Percentiles rank a stretch among this genome's conserved stretches.
These are phyloP conservation scores for Heterodera schachtii DNA, from an alignment of 1,140 invertebrate species.

Conservation along the genomic window DNA sequence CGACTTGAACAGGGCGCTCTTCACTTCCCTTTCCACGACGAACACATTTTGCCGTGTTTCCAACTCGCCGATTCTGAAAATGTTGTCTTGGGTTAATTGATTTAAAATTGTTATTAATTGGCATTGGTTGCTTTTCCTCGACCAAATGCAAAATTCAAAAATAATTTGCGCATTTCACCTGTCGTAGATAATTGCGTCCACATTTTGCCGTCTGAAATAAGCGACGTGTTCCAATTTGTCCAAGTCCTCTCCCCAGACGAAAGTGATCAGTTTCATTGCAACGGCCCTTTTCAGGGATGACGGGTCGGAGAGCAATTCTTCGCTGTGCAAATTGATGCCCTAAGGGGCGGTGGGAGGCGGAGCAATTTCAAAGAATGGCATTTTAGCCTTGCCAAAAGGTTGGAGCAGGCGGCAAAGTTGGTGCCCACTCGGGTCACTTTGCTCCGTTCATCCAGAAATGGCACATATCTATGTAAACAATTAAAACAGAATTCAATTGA, in stretches of 20 bases:
- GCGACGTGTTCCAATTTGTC: slow-evolving; percentile 52
- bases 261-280: slow-evolving; percentile 53
- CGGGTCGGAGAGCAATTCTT: slow-evolving; percentile 51
- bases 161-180: slow-evolving; percentile 18
- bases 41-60: slow-evolving; percentile 44
- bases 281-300: slow-evolving; percentile 52
- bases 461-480: slow-evolving; percentile 9
- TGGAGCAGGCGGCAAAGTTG: slow-evolving; percentile 56
- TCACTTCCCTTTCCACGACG: slow-evolving; percentile 36
- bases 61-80: slow-evolving; percentile 44
- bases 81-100: neutral
- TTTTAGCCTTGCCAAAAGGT: slow-evolving; percentile 48
- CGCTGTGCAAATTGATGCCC: slow-evolving; percentile 62
- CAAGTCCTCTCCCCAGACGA: slow-evolving; percentile 64
- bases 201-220: slow-evolving; percentile 59
- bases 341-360: slow-evolving; percentile 25
- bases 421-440: slow-evolving; percentile 61
- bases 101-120: too few species aligned
- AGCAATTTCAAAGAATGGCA: neutral
- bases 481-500: neutral
- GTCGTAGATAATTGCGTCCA: slow-evolving; percentile 65
- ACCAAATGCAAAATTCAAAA: too few species aligned
- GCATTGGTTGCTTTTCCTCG: too few species aligned
- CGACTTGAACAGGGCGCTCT: slow-evolving; percentile 10
- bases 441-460: slow-evolving; percentile 50